A percentile compares a stretch with the other conserved stretches of the same genome.
phyloP scores from a whole-genome alignment of 2,888 invertebrate species.

The Eulithis testata region DNA sequence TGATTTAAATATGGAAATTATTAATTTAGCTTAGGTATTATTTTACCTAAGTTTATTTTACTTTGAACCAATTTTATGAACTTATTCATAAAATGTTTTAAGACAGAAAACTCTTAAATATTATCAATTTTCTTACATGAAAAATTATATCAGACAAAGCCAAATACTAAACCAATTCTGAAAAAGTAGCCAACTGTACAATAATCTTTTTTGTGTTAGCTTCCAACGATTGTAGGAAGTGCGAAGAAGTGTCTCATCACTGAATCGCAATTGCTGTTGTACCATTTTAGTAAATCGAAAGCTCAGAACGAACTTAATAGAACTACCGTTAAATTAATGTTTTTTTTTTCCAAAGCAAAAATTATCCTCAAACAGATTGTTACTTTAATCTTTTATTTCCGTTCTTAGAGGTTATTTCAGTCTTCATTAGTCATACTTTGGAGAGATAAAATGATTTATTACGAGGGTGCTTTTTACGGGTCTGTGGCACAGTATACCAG shows the following conservation, averaged over 20 bases:
- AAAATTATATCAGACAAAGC: no score
- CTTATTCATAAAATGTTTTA: no score
- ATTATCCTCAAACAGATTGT: conserved; percentile 60
- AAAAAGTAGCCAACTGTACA: no score
- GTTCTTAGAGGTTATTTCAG: conserved; percentile 55
- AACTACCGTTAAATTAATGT: conserved; percentile 37
- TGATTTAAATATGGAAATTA: no score
- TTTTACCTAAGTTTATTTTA: no score
- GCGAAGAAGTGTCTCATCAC: conserved; percentile 10
- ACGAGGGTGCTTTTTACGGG: conserved; percentile 53
- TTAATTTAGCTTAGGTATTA: no score
- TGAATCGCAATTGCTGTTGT: conserved; percentile 32
- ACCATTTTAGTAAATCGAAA: conserved; percentile 28
- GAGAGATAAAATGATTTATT: conserved; percentile 76
- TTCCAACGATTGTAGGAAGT: no score
- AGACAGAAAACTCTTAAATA: no score
- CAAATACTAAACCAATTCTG: no score
- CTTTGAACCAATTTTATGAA: no score
- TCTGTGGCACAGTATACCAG: conserved; percentile 3
- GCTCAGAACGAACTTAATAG: conserved; percentile 36
- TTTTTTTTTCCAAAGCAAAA: conserved; percentile 44
- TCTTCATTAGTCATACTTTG: conserved; percentile 74
- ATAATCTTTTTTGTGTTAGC: no score
- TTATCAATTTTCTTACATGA: no score
- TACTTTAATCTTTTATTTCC: conserved; percentile 68